Percentiles rank a stretch among this genome's conserved stretches.
These are phyloP conservation scores for Tryphoninae sp. DNA, from an alignment of 2,888 invertebrate species.

Conservation along the genomic window DNA sequence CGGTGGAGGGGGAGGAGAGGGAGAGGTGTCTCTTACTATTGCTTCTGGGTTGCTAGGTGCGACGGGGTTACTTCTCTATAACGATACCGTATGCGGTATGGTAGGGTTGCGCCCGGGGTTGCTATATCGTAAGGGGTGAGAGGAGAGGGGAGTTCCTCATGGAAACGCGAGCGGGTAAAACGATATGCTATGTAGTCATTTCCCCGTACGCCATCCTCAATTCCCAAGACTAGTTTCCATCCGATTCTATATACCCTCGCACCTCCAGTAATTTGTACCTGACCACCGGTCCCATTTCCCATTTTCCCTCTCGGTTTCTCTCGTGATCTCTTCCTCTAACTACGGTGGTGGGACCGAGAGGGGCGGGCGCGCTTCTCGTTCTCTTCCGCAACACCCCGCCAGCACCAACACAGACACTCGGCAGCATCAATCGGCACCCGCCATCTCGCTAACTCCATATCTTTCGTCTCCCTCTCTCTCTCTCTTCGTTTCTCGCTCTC, in stretches of 20 bases:
- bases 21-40: conserved; percentile 13
- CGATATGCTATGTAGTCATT: conserved; percentile 71
- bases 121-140: not conserved
- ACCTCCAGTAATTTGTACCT: conserved; percentile 73
- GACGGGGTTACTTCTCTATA: not conserved
- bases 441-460: not conserved
- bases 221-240: conserved; percentile 77
- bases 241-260: conserved; percentile 66
- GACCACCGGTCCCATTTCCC: conserved; percentile 67
- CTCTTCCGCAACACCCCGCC: conserved; percentile 8
- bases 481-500: not conserved
- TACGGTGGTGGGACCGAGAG: not conserved
- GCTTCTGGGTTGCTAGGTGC: conserved; percentile 11
- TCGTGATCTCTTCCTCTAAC: conserved; percentile 22
- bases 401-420: conserved; percentile 17
- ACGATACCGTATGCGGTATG: not conserved
- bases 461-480: not conserved
- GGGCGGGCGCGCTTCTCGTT: not conserved
- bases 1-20: not conserved
- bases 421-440: conserved; percentile 34
- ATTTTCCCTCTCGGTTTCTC: conserved; percentile 49
- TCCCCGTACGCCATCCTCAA: conserved; percentile 73
- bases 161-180: conserved; percentile 65
- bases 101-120: not conserved
- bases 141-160: conserved; percentile 33